A percentile compares a stretch with the other conserved stretches of the same genome.
phyloP scores from a whole-genome alignment of 2,797 vertebrate genomes.

The Helicolenus hilgendorfi region DNA sequence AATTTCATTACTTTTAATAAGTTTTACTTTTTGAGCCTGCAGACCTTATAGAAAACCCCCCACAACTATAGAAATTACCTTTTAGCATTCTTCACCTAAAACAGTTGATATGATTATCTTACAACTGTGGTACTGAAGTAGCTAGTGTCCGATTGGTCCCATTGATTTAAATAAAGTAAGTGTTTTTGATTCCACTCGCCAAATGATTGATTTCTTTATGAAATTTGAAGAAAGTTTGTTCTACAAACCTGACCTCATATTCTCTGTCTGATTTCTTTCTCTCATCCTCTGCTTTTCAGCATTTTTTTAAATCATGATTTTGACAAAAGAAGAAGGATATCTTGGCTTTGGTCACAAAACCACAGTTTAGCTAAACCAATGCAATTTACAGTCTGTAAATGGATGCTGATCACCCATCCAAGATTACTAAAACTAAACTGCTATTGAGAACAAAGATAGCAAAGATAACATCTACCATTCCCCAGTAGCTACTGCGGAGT shows the following conservation, averaged over 20 bases:
- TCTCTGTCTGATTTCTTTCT: background rate
- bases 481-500: background rate
- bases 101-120: background rate
- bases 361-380: background rate
- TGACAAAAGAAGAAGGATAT: background rate
- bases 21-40: background rate
- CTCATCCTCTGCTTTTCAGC: background rate
- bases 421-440: background rate
- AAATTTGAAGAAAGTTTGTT: background rate
- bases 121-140: background rate
- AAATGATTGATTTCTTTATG: background rate
- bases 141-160: background rate
- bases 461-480: background rate
- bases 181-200: background rate
- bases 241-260: background rate
- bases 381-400: background rate
- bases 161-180: background rate
- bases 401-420: background rate
- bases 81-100: background rate
- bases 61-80: background rate
- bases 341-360: background rate
- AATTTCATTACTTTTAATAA: constrained; percentile 27
- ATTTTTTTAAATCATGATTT: background rate
- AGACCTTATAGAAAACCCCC: background rate
- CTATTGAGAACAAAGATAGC: background rate